Evolutionary conservation across 2,888 invertebrate genomes (phyloP).

Genomic region (Brachypalpus laphriformis): DNA sequence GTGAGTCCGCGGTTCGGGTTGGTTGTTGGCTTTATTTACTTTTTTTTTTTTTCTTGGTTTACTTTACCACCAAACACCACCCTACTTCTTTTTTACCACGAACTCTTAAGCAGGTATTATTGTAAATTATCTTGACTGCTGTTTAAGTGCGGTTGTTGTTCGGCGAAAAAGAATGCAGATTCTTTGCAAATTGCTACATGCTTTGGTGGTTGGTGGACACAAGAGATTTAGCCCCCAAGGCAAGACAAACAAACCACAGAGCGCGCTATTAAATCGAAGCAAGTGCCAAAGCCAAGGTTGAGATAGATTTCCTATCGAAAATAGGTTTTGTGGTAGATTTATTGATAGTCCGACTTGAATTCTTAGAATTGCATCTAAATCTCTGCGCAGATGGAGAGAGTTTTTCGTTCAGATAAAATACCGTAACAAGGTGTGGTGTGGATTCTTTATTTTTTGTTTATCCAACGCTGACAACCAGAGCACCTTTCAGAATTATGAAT

Average conservation of each 20-base stretch:
- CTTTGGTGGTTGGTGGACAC: not conserved
- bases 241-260: not conserved
- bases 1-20: slow-evolving; percentile 30
- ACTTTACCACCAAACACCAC: slow-evolving; percentile 16
- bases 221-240: not conserved
- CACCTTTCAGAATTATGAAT: slow-evolving; percentile 61
- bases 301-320: slow-evolving; percentile 10
- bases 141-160: slow-evolving; percentile 15
- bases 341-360: not conserved
- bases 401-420: slow-evolving; percentile 9
- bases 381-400: slow-evolving; percentile 16
- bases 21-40: slow-evolving; percentile 17
- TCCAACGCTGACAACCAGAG: slow-evolving; percentile 33
- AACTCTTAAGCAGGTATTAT: slow-evolving; percentile 24
- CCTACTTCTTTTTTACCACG: slow-evolving; percentile 4
- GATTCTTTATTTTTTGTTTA: slow-evolving; percentile 18
- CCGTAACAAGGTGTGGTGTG: slow-evolving; percentile 63
- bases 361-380: slow-evolving; percentile 41
- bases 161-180: slow-evolving; percentile 40
- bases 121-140: slow-evolving; percentile 39
- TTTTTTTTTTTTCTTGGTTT: not conserved
- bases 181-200: slow-evolving; percentile 29
- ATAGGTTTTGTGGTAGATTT: slow-evolving; percentile 1
- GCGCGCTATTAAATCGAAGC: not conserved
- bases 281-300: slow-evolving; percentile 46